Percentiles rank a stretch among this genome's conserved stretches.
These are phyloP conservation scores for Eumacrocentrus americanus DNA, from an alignment of 2,888 invertebrate genomes.

Conservation along the genomic window DNA sequence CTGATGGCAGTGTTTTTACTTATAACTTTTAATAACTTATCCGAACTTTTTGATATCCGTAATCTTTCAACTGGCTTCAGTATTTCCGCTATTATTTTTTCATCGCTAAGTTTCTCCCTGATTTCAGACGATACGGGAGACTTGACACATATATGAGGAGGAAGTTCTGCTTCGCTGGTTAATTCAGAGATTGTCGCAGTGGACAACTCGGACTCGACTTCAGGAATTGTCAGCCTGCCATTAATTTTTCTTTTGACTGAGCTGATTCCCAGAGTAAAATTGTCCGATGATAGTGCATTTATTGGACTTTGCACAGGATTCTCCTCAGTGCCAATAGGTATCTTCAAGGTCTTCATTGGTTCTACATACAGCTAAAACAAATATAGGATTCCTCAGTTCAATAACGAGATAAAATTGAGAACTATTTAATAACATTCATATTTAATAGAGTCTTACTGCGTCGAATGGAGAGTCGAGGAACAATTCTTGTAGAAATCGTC, in stretches of 20 bases:
- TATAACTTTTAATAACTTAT: constrained; percentile 52
- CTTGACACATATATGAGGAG: constrained; percentile 6
- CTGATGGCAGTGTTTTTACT: constrained; percentile 59
- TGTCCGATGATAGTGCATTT: constrained; percentile 31
- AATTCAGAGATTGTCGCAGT: constrained; percentile 12
- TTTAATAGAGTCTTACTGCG: constrained; percentile 56
- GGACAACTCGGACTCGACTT: constrained; percentile 24
- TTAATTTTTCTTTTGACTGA: constrained; percentile 51
- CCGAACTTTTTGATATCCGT: constrained; percentile 43
- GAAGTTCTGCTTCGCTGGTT: constrained; percentile 12
- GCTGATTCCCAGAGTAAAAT: constrained; percentile 35
- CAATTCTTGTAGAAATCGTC: constrained; percentile 90
- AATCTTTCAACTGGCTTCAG: constrained; percentile 57
- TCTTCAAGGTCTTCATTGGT: constrained; percentile 52
- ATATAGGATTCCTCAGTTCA: background rate
- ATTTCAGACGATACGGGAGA: constrained; percentile 29
- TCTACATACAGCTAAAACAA: constrained; percentile 56
- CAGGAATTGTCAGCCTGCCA: constrained; percentile 48
- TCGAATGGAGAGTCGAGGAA: constrained; percentile 86
- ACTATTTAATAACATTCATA: background rate
- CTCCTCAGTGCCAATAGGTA: constrained; percentile 44
- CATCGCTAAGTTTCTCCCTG: constrained; percentile 51
- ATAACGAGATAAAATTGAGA: background rate
- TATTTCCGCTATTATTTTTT: constrained; percentile 59
- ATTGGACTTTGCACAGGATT: constrained; percentile 36